Evolutionary conservation across 2,113 vertebrate species (phyloP), one percentile per base, ranked within the genome.

Genomic region (Heterotis niloticus): DNA sequence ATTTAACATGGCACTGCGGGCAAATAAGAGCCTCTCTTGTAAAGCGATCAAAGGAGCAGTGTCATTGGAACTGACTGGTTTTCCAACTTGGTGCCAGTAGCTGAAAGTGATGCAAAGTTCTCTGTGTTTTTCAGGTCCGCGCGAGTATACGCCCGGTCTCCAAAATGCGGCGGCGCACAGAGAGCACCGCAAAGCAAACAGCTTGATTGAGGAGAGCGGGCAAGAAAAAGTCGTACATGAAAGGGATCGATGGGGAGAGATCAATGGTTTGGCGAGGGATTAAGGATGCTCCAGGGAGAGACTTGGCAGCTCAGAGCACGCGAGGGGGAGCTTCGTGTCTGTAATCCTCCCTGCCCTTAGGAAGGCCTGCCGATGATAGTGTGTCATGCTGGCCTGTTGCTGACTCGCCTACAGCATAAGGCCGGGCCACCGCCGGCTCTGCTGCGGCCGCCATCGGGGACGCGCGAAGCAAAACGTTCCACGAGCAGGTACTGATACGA

Each of bases 361-460:
- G 77, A 75, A 66, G 17, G 69, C 66, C 64, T 79, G 44, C 60
- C 66, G 56, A 82, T 83, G 82, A 80, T 80, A 52, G 62, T 64
- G 64, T 62, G 72, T 77, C 78, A 60, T 57, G 29, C 28, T 76
- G 67, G 75, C 79, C 81, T 44, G 34, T 44, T 44, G 34, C 34
- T 44, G 34, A 7, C 7, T 44, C 7, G 34, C 34, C 7, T 44
- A 2, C 7, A 44, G 34, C 26, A 64, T 20, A 64, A 67, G 79
- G 76, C 76, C 85, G 84, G 79, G 82, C 78, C 81, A 81, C 73
- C 80, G 82, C 78, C 70, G 78, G 80, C 83, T 78, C 34, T 76
- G 74, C 60, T 34, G 64, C 18, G 78, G 56, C 62, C 67, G 64
- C 80, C 81, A 79, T 78, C 62, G n/a, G 79, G 78, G 77, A 65